Evolutionary conservation across 2,797 vertebrate species (phyloP).

Genomic region (Bradypodion ventrale): DNA sequence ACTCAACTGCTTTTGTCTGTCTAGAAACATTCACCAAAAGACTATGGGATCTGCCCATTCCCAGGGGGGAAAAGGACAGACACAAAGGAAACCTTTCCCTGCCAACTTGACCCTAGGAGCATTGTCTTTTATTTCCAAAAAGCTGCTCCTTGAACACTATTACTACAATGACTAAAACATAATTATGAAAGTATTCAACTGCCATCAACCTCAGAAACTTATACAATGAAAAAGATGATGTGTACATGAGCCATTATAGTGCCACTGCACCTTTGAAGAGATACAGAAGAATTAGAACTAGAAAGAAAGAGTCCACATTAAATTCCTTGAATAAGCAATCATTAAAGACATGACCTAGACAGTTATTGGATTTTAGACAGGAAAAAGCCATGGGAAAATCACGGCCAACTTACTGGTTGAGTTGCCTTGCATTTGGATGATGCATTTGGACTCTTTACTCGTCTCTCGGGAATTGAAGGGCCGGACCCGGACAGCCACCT

Average conservation of each 20-base stretch:
- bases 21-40: neutral
- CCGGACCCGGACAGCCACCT: slow-evolving; percentile 95
- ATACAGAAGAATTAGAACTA: neutral
- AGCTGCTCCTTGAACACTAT: neutral
- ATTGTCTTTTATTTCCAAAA: neutral
- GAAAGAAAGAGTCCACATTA: too few species aligned
- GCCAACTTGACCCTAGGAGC: neutral
- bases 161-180: neutral
- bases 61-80: slow-evolving; percentile 29
- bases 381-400: neutral
- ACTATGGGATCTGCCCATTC: neutral
- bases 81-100: neutral
- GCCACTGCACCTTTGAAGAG: neutral
- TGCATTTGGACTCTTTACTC: slow-evolving; percentile 97
- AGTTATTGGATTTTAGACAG: neutral
- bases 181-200: neutral
- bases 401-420: slow-evolving; percentile 90
- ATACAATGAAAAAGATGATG: neutral
- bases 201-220: neutral
- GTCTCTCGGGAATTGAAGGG: slow-evolving; percentile 97
- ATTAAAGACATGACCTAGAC: neutral
- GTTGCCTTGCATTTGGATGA: slow-evolving; percentile 99
- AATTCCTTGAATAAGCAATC: neutral
- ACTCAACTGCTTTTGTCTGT: slow-evolving; percentile 39
- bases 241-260: neutral